These are phyloP conservation scores for Anthopleura xanthogrammica DNA, from an alignment of 92 coral and sea anemone genomes.

Conservation along the genomic window DNA sequence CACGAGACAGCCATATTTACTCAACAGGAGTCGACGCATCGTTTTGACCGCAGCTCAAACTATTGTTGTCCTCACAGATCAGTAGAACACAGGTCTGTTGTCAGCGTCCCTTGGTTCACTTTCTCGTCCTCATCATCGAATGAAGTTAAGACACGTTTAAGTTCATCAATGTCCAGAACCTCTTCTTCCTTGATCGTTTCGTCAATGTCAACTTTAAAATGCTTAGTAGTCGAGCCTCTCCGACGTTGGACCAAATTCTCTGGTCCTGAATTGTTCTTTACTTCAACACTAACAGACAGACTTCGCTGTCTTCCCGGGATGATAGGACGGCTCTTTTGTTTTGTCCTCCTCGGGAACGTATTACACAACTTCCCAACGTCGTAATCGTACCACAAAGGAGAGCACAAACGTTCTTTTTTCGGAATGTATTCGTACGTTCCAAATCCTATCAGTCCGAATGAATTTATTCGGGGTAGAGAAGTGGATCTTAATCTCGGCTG, in stretches of 20 bases:
- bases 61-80: conserved; percentile 28
- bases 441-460: conserved; percentile 34
- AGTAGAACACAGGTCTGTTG: conserved; percentile 45
- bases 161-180: conserved; percentile 20
- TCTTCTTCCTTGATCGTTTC: conserved; percentile 42
- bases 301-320: conserved; percentile 36
- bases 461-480: conserved; percentile 33
- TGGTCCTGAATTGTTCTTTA: conserved; percentile 3
- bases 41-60: conserved; percentile 12
- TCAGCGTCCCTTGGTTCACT: neutral
- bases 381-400: conserved; percentile 23
- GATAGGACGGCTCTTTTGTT: conserved; percentile 16
- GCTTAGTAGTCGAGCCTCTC: conserved; percentile 26
- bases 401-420: conserved; percentile 7
- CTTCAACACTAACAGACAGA: conserved; percentile 36
- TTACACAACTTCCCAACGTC: conserved; percentile 24
- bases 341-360: conserved; percentile 38
- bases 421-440: conserved; percentile 19
- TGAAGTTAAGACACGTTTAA: conserved; percentile 2
- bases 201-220: conserved; percentile 35
- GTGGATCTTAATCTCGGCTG: conserved; percentile 28
- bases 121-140: conserved; percentile 5
- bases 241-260: neutral
- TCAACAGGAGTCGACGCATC: neutral
- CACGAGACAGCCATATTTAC: conserved; percentile 33